A percentile compares a stretch with the other conserved stretches of the same genome.
Evolutionary conservation across 2,113 vertebrate genomes (phyloP).

Genomic region (Empidonax traillii): DNA sequence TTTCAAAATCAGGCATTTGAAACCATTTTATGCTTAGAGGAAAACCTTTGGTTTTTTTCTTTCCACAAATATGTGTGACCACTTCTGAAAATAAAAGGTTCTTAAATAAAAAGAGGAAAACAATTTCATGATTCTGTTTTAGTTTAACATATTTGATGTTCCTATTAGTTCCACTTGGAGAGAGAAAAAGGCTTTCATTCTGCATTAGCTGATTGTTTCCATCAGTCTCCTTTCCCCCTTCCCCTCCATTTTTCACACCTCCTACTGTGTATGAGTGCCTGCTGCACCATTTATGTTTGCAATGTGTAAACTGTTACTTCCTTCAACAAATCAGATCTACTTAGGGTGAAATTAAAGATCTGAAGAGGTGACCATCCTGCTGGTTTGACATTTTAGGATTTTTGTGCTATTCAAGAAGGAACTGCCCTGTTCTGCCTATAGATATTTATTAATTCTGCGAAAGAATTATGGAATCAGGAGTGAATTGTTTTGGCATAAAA

Average conservation of each 20-base stretch:
- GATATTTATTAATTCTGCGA: constrained; percentile 19
- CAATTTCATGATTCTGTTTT: constrained; percentile 20
- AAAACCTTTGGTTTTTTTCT: background rate
- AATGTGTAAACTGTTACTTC: constrained; percentile 70
- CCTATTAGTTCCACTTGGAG: constrained; percentile 55
- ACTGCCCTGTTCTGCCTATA: background rate
- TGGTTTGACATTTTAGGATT: constrained; percentile 46
- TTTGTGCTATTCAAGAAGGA: background rate
- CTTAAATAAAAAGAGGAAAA: background rate
- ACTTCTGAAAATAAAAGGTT: background rate
- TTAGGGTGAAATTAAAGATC: constrained; percentile 56
- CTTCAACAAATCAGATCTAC: constrained; percentile 60
- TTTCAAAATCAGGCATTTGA: background rate
- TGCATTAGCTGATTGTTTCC: constrained; percentile 68
- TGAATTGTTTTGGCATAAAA: constrained; percentile 28
- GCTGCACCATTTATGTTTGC: constrained; percentile 62
- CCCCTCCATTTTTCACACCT: constrained; percentile 66
- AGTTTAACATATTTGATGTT: constrained; percentile 56
- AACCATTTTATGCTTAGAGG: background rate
- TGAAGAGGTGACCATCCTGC: constrained; percentile 14
- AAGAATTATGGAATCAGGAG: constrained; percentile 25
- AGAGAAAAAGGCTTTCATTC: constrained; percentile 50
- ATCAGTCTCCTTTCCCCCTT: constrained; percentile 27
- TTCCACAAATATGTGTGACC: background rate
- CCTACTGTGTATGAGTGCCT: constrained; percentile 55